These are phyloP conservation scores for Mamestra brassicae DNA, from an alignment of 2,888 invertebrate species.

Conservation along the genomic window DNA sequence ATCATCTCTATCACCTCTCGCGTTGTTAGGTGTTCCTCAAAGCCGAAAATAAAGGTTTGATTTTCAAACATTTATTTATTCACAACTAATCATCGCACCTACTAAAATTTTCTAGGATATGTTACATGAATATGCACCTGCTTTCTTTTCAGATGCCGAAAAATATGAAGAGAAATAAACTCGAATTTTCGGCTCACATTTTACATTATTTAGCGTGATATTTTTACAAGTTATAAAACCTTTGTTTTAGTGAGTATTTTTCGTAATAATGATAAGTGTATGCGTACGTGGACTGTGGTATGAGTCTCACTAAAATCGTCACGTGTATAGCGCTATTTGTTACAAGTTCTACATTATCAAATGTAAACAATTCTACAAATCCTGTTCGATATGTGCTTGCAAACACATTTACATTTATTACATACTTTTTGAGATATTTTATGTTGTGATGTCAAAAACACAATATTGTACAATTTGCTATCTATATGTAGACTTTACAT, in stretches of 20 bases:
- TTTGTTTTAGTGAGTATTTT: conserved; percentile 34
- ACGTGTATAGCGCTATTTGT: conserved; percentile 33
- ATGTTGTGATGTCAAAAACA: conserved; percentile 1
- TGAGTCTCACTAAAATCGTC: conserved; percentile 7
- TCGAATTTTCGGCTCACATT: conserved; percentile 42
- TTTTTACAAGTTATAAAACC: conserved; percentile 24
- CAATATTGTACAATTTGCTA: conserved; percentile 18
- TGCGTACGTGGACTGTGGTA: conserved; percentile 25
- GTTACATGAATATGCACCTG: conserved; percentile 62
- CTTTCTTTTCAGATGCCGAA: background rate
- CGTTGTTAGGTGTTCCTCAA: conserved; percentile 38
- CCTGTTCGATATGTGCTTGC: conserved; percentile 12
- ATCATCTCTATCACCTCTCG: conserved; percentile 45
- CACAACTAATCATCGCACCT: conserved; percentile 38
- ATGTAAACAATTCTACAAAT: conserved; percentile 34
- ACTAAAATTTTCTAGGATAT: conserved; percentile 58
- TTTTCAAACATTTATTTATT: conserved; percentile 54
- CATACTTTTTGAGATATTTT: conserved; percentile 17
- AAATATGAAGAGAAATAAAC: conserved; percentile 35
- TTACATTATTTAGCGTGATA: conserved; percentile 45
- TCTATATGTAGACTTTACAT: conserved; percentile 7
- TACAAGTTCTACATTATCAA: conserved; percentile 30
- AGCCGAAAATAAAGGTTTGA: conserved; percentile 49
- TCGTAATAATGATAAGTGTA: conserved; percentile 6
- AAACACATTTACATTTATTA: conserved; percentile 29